Percentiles rank a stretch among this genome's conserved stretches.
Evolutionary conservation across 2,888 invertebrate genomes (phyloP).

Genomic region (Hesperia comma): DNA sequence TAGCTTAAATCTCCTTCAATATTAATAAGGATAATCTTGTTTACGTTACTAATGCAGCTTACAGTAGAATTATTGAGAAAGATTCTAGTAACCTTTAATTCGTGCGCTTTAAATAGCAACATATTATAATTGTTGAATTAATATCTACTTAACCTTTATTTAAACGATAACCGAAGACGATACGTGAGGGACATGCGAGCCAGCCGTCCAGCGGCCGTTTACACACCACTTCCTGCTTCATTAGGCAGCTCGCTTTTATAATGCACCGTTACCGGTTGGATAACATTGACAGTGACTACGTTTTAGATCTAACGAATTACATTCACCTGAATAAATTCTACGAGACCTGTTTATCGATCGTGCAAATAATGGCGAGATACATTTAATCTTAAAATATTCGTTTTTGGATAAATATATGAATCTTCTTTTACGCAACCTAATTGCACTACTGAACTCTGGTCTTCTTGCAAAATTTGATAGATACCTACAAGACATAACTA

Average conservation of each 20-base stretch:
- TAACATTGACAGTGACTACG: background rate
- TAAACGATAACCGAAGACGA: background rate
- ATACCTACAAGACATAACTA: too few species aligned
- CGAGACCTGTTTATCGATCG: background rate
- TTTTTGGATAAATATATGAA: too few species aligned
- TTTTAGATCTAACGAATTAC: background rate
- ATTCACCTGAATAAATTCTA: background rate
- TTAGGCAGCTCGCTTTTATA: constrained; percentile 6
- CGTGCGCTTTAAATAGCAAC: too few species aligned
- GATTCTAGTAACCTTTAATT: too few species aligned
- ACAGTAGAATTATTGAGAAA: too few species aligned
- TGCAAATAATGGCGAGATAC: too few species aligned
- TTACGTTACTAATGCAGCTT: too few species aligned
- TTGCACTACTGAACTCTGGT: too few species aligned
- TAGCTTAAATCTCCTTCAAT: background rate
- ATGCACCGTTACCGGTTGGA: constrained; percentile 7
- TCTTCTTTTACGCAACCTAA: too few species aligned
- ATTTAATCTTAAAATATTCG: too few species aligned
- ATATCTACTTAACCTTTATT: background rate
- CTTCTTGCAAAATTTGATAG: too few species aligned
- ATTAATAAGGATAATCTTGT: background rate
- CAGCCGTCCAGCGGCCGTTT: background rate
- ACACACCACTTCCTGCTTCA: constrained; percentile 7
- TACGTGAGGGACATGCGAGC: background rate
- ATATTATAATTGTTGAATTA: background rate